phyloP scores from a whole-genome alignment of 2,113 vertebrate genomes.

The Monarcha castaneiventris region DNA sequence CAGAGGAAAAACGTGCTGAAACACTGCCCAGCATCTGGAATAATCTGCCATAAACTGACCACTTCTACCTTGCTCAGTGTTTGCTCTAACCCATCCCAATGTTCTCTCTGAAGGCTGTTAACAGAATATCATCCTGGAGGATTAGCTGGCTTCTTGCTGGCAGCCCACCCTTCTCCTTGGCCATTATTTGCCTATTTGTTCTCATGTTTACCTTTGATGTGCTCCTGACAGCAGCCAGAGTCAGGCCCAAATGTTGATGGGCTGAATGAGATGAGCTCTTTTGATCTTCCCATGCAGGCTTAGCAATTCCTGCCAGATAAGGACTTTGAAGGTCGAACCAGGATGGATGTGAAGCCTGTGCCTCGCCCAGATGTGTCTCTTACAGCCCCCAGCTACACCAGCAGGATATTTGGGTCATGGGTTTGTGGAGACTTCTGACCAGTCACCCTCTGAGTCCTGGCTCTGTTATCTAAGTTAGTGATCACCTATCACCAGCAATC shows the following conservation, averaged over 20 bases:
- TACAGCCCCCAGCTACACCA: not conserved
- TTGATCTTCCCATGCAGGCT: conserved; percentile 26
- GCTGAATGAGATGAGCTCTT: not conserved
- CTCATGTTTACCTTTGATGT: conserved; percentile 35
- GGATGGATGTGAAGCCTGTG: not conserved
- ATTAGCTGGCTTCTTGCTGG: not conserved
- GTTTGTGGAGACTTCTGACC: not conserved
- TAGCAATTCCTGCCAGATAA: conserved; percentile 26
- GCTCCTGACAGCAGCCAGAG: not conserved
- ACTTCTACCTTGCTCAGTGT: not conserved
- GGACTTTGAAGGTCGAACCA: not conserved
- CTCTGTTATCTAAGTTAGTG: not conserved
- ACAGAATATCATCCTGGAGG: not conserved
- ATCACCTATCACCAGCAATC: not conserved
- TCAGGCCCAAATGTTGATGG: not conserved
- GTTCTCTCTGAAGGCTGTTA: not conserved
- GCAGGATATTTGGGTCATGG: not conserved
- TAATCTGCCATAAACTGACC: not conserved
- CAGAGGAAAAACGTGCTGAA: not conserved
- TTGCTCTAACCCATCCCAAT: not conserved
- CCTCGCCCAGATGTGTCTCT: not conserved
- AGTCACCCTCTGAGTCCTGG: not conserved
- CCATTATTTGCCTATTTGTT: not conserved
- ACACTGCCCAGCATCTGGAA: not conserved
- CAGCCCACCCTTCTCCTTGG: not conserved